These are phyloP conservation scores for Tapirus terrestris DNA, from an alignment of 2,113 vertebrate genomes.

Conservation along the genomic window DNA sequence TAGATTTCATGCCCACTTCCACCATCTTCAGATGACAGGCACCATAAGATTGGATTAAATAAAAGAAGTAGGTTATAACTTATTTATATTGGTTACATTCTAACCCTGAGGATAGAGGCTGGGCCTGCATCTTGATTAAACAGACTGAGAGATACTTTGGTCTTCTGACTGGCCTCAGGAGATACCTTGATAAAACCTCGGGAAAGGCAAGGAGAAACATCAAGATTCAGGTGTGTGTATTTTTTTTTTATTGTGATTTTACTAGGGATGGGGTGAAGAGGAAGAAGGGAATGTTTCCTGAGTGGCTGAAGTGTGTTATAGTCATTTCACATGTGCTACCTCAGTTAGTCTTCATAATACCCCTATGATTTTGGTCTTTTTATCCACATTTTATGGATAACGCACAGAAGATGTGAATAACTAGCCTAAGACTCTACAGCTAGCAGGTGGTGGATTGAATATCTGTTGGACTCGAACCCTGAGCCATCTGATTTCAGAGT, in stretches of 20 bases:
- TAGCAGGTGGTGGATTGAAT: not conserved
- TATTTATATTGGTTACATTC: not conserved
- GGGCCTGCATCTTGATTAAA: not conserved
- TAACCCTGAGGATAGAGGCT: not conserved
- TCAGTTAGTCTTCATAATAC: not conserved
- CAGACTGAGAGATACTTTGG: not conserved
- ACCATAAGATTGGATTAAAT: not conserved
- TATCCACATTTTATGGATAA: not conserved
- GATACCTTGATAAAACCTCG: not conserved
- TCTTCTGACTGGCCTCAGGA: not conserved
- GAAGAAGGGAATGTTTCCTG: not conserved
- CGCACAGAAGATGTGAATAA: not conserved
- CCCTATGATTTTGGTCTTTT: not conserved
- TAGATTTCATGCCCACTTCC: not conserved
- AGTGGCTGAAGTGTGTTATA: not conserved
- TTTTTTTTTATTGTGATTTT: not conserved
- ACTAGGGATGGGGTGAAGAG: not conserved
- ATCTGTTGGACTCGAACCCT: not conserved
- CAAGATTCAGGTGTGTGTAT: not conserved
- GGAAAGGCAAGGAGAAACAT: not conserved
- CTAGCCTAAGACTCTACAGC: not conserved
- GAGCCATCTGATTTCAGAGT: not conserved
- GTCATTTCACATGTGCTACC: not conserved
- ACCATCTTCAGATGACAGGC: not conserved
- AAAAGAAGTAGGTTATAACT: not conserved